Evolutionary conservation across 2,113 vertebrate species (phyloP).

Genomic region (Rhineura floridana): DNA sequence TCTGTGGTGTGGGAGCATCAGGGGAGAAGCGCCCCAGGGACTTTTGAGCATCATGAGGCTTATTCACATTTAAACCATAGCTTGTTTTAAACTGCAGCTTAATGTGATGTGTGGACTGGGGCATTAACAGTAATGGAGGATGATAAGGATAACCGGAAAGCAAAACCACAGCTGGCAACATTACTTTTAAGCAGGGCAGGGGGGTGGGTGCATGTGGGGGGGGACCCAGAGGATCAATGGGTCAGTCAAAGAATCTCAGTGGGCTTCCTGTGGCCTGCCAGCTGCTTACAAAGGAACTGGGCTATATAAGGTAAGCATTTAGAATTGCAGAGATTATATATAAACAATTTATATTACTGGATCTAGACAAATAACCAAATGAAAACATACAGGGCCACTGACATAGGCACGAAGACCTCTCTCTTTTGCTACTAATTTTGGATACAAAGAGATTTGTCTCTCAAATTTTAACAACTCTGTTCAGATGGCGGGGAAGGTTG

Average conservation of each 20-base stretch:
- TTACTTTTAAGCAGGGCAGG: neutral
- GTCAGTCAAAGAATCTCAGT: too few species aligned
- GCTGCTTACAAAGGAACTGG: neutral
- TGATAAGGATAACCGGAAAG: neutral
- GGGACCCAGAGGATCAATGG: neutral
- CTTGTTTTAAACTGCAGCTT: too few species aligned
- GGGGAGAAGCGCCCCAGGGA: too few species aligned
- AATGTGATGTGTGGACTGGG: too few species aligned
- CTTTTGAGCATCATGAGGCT: too few species aligned
- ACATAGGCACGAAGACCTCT: neutral
- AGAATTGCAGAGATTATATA: neutral
- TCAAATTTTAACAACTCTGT: neutral
- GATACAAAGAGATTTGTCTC: slow-evolving; percentile 16
- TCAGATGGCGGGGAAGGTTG: neutral
- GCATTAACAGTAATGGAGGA: neutral
- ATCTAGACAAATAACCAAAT: slow-evolving; percentile 17
- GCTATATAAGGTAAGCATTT: neutral
- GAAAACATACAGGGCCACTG: slow-evolving; percentile 16
- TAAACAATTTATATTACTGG: neutral
- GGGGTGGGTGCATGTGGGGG: neutral
- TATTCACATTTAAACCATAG: too few species aligned
- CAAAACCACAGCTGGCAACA: neutral
- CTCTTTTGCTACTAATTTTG: slow-evolving; percentile 11
- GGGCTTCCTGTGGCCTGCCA: neutral
- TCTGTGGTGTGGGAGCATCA: too few species aligned